A percentile compares a stretch with the other conserved stretches of the same genome.
Conservation (phyloP, 2,888 invertebrate genomes). For the Ametastegia equiseti region DNA sequence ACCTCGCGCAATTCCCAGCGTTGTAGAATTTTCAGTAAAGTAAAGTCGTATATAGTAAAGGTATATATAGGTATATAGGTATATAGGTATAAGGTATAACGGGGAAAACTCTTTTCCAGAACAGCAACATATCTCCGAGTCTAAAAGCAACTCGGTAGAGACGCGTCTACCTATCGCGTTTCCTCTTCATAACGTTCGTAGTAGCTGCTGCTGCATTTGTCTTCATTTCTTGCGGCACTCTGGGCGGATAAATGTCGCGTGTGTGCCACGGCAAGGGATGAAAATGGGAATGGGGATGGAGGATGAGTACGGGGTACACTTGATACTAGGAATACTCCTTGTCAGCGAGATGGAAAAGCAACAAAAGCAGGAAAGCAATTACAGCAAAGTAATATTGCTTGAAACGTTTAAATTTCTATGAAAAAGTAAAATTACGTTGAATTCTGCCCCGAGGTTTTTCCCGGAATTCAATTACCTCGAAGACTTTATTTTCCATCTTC, state of each 20-base stretch:
- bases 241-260: conserved; percentile 7
- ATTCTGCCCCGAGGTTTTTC: too few species aligned
- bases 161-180: conserved; percentile 67
- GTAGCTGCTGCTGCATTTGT: conserved; percentile 63
- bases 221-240: conserved; percentile 68
- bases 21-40: neutral
- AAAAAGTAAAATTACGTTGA: too few species aligned
- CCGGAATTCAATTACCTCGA: too few species aligned
- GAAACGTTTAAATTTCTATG: too few species aligned
- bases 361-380: neutral
- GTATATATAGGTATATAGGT: too few species aligned
- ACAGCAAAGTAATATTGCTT: too few species aligned
- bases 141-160: neutral
- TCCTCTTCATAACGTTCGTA: conserved; percentile 70
- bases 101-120: neutral
- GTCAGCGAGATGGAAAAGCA: neutral
- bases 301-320: neutral
- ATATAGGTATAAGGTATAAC: too few species aligned
- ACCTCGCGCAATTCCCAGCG: neutral
- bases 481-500: too few species aligned
- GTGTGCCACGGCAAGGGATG: neutral
- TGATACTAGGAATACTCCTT: neutral
- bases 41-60: too few species aligned
- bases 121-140: neutral
- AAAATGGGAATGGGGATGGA: too few species aligned